Evolutionary conservation across 2,888 invertebrate species (phyloP), one percentile per base, ranked within the genome.

Genomic region (Drosophila picticornis): DNA sequence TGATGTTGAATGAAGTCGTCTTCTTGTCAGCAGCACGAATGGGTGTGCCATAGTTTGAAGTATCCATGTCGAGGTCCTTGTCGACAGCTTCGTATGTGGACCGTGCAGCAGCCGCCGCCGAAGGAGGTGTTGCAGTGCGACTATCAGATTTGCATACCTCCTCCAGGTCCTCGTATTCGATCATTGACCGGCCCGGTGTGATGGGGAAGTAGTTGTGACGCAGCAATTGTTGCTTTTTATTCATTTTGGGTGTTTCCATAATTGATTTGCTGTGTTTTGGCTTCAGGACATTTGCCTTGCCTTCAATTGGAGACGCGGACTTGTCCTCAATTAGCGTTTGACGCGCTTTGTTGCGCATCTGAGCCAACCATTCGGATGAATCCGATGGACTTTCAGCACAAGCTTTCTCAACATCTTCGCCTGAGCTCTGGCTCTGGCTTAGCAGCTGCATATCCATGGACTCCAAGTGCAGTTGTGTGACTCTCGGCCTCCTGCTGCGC

Each of bases 121-220:
- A 1, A 46, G 16, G 25, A 16, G 16, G 10, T 9, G 22, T 32
- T 27, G 36, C 43, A 6, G 25, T 32, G 16, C 59, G 38, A 19
- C 32, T 58, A 2, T 59, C 61, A 10, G 25, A 34, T 25, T 73
- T 70, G 50, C 77, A 77, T 53, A 73, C 34, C 43, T 67, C 57
- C 64, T 88, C 87, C 48, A 80, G 31, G 48, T 71, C 50, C 55
- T 84, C 87, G 59, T 84, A 89, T 56, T 89, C 88, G 31, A 81
- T 72, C 50, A 87, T 63, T 7, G 88, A 89, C 2, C 77, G 76
- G 22, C 81, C 80, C 2, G 88, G 88, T 3, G 88, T 88, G 2
- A 81, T 69, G 43, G 72, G 75, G 31, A 75, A 70, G 38, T 19
- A 56, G 27, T 58, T 72, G 10, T 5, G 55, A 43, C 16, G 57